These are phyloP conservation scores for Thomomys bottae DNA, from an alignment of 2,113 vertebrate species.

Conservation along the genomic window DNA sequence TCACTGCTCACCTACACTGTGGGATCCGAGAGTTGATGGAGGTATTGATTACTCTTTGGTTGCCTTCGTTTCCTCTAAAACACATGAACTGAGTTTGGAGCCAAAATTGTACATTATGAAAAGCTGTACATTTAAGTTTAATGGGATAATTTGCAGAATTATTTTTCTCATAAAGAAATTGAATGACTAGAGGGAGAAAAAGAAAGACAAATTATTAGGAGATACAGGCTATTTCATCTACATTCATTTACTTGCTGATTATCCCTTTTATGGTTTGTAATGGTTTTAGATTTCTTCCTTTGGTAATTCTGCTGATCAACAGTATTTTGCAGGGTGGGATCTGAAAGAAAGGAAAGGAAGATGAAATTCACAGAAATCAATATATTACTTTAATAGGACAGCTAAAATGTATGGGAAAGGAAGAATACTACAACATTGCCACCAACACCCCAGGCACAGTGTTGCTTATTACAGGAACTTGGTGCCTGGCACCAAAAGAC, in stretches of 20 bases:
- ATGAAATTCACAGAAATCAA: conserved; percentile 36
- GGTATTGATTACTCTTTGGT: conserved; percentile 11
- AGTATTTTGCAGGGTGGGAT: conserved; percentile 24
- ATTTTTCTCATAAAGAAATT: conserved; percentile 18
- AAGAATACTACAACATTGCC: not conserved
- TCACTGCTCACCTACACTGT: not conserved
- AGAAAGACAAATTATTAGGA: not conserved
- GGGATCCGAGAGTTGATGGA: not conserved
- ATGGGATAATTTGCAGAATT: conserved; percentile 45
- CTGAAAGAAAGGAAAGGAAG: conserved; percentile 31
- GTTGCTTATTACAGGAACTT: not conserved
- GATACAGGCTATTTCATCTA: not conserved
- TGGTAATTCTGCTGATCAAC: conserved; percentile 54
- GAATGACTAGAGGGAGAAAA: not conserved
- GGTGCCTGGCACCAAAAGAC: not conserved
- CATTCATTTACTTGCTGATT: conserved; percentile 61
- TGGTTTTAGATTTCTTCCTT: conserved; percentile 58
- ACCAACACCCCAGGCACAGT: not conserved
- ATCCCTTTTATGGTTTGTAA: conserved; percentile 61
- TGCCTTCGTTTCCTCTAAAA: not conserved
- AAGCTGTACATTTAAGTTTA: conserved; percentile 1
- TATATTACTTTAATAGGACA: not conserved
- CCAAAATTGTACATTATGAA: not conserved
- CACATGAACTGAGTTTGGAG: conserved; percentile 1
- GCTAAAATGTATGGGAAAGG: not conserved